These are phyloP conservation scores for Xerus rutilus DNA, from an alignment of 2,797 vertebrate species.

Conservation along the genomic window DNA sequence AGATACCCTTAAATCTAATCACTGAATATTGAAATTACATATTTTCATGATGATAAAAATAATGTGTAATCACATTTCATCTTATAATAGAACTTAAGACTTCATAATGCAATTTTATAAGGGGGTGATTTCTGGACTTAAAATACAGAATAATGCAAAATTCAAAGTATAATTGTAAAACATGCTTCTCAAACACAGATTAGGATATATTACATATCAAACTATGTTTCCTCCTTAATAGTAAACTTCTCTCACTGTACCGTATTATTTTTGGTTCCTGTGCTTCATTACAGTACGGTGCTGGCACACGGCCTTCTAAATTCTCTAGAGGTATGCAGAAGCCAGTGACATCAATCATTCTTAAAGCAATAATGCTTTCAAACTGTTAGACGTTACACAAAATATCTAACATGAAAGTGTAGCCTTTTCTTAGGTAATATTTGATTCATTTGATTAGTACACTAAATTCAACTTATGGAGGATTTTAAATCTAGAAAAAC, in stretches of 20 bases:
- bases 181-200: not conserved
- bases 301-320: not conserved
- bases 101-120: not conserved
- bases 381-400: not conserved
- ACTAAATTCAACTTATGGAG: constrained; percentile 15
- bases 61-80: constrained; percentile 17
- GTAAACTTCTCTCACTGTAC: not conserved
- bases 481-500: constrained; percentile 4
- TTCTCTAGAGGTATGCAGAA: not conserved
- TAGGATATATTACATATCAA: not conserved
- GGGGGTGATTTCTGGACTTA: not conserved
- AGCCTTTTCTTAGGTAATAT: constrained; percentile 9
- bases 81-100: constrained; percentile 15
- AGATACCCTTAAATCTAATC: constrained; percentile 13
- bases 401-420: not conserved
- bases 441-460: not conserved
- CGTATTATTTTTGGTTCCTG: not conserved
- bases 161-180: not conserved
- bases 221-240: not conserved
- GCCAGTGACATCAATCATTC: not conserved
- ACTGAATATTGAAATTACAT: constrained; percentile 1
- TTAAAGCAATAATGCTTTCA: constrained; percentile 6
- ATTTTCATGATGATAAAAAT: constrained; percentile 57
- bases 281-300: not conserved
- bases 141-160: constrained; percentile 28